phyloP scores from a whole-genome alignment of 2,113 vertebrate genomes.

The Vimba vimba region DNA sequence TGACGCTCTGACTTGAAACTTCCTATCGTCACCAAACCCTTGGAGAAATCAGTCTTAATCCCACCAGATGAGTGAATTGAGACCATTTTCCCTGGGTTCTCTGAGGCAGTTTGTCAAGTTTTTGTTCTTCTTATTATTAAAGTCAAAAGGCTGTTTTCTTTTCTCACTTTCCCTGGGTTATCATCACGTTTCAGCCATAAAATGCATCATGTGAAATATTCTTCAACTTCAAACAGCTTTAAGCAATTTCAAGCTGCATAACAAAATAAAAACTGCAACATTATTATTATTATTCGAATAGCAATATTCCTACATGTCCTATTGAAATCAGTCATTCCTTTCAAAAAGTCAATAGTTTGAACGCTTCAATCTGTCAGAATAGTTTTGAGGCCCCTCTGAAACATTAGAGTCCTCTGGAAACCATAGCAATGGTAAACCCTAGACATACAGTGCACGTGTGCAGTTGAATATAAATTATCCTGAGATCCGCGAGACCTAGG shows the following conservation, averaged over 20 bases:
- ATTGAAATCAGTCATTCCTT: constrained; percentile 14
- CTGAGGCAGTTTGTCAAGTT: not conserved
- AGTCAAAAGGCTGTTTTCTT: constrained; percentile 29
- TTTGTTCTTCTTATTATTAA: not conserved
- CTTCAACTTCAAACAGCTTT: constrained; percentile 28
- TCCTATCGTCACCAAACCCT: constrained; percentile 28
- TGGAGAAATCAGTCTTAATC: constrained; percentile 40
- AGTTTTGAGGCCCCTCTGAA: constrained; percentile 44
- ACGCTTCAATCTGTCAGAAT: constrained; percentile 30
- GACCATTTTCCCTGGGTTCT: not conserved
- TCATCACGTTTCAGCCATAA: constrained; percentile 20
- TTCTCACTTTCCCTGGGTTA: constrained; percentile 3
- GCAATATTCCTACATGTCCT: constrained; percentile 12
- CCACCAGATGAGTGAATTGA: constrained; percentile 17
- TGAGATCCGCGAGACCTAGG: constrained; percentile 49
- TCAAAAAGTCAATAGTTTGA: constrained; percentile 29
- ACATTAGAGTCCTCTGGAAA: constrained; percentile 51
- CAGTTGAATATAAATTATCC: constrained; percentile 63
- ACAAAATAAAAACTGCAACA: not conserved
- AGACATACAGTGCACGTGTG: constrained; percentile 58
- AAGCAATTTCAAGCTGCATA: not conserved
- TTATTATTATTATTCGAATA: constrained; percentile 11
- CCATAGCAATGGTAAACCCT: constrained; percentile 55
- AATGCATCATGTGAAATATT: constrained; percentile 30
- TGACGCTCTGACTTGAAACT: constrained; percentile 1